A percentile compares a stretch with the other conserved stretches of the same genome.
phyloP scores from a whole-genome alignment of 1,140 invertebrate genomes.

The Rhopalosiphum maidis region DNA sequence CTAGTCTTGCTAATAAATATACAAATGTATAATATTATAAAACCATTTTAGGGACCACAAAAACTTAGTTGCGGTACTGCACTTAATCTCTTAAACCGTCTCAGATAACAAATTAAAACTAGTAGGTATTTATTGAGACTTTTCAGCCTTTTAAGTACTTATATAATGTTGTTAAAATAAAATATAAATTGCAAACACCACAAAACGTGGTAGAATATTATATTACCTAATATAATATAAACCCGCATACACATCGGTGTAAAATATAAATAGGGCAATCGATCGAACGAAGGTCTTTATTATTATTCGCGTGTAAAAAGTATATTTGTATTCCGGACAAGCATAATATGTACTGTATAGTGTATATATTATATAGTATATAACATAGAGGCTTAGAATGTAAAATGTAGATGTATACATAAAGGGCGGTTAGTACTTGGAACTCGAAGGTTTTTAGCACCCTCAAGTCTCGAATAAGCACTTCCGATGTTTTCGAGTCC shows the following conservation, averaged over 20 bases:
- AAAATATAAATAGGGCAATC: constrained; percentile 8
- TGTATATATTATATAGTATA: neutral
- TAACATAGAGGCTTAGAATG: neutral
- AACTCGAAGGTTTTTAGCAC: neutral
- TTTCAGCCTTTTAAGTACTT: neutral
- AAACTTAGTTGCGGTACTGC: too few species aligned
- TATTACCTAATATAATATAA: neutral
- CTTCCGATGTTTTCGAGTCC: too few species aligned
- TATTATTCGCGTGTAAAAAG: neutral
- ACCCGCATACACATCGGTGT: neutral
- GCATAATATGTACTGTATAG: too few species aligned
- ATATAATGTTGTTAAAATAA: neutral
- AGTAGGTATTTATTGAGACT: neutral
- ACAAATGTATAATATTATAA: too few species aligned
- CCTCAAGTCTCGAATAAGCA: too few species aligned
- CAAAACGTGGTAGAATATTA: neutral
- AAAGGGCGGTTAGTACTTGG: neutral
- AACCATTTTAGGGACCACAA: too few species aligned
- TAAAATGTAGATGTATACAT: neutral
- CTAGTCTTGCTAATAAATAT: too few species aligned
- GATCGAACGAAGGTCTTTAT: constrained; percentile 8
- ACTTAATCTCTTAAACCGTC: too few species aligned
- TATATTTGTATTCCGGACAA: neutral
- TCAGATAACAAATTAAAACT: too few species aligned
- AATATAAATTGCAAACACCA: neutral